A percentile compares a stretch with the other conserved stretches of the same genome.
These are phyloP conservation scores for Podilymbus podiceps DNA, from an alignment of 2,113 vertebrate species.

Conservation along the genomic window DNA sequence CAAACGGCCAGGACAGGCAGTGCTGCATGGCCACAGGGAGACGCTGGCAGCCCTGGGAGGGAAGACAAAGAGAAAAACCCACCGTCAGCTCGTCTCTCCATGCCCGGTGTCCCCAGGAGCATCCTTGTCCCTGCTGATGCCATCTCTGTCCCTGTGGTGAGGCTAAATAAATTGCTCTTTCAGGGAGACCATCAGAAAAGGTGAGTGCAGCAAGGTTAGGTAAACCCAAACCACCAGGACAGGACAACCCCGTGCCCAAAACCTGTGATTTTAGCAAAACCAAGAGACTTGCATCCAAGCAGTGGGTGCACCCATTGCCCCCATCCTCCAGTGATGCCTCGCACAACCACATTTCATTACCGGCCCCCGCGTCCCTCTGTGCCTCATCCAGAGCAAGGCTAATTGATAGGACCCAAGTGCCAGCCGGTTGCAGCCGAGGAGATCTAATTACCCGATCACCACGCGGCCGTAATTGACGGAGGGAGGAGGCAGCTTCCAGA, in stretches of 20 bases:
- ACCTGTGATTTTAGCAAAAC: not conserved
- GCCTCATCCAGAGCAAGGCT: slow-evolving; percentile 14
- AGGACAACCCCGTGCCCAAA: rapidly evolving
- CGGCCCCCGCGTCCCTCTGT: not conserved
- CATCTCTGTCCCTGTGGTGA: rapidly evolving
- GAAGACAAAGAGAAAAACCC: not conserved
- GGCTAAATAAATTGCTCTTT: not conserved
- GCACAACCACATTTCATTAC: slow-evolving; percentile 14
- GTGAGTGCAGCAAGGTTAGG: not conserved
- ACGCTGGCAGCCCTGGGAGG: not conserved
- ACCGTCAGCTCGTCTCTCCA: rapidly evolving
- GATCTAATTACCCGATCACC: slow-evolving; percentile 32
- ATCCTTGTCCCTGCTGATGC: not conserved
- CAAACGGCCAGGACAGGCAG: not conserved
- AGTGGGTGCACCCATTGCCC: not conserved
- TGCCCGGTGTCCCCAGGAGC: not conserved
- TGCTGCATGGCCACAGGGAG: slow-evolving; percentile 13
- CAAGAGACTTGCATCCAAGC: not conserved
- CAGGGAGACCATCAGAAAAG: not conserved
- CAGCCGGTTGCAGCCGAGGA: slow-evolving; percentile 7
- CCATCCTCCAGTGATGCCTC: rapidly evolving
- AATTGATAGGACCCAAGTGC: slow-evolving; percentile 60
- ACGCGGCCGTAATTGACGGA: slow-evolving; percentile 14
- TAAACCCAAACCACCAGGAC: not conserved
- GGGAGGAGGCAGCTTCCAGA: slow-evolving; percentile 6